These are phyloP conservation scores for Pachliopta kotzebuea DNA, from an alignment of 2,888 invertebrate species.

Conservation along the genomic window DNA sequence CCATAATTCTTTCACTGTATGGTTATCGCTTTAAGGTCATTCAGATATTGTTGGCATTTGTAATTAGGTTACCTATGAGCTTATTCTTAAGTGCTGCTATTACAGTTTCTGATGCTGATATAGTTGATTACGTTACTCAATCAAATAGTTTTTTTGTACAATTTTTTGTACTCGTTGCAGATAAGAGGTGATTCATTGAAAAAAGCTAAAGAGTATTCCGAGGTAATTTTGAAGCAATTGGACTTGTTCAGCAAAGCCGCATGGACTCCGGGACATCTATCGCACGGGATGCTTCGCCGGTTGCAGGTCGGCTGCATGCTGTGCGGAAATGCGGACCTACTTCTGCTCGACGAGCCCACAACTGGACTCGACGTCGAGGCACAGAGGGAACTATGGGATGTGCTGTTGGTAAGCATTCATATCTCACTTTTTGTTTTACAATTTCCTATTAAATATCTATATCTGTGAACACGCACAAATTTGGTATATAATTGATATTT, in stretches of 20 bases:
- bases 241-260: conserved; percentile 76
- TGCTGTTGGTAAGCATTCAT: conserved; percentile 18
- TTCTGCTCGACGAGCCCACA: conserved; percentile 88
- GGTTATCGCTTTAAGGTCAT: too few species aligned
- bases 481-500: conserved; percentile 5
- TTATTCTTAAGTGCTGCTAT: too few species aligned
- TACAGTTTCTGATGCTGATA: too few species aligned
- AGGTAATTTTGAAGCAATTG: conserved; percentile 25
- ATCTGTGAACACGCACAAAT: too few species aligned
- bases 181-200: conserved; percentile 10
- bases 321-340: conserved; percentile 83
- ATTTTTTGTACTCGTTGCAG: neutral
- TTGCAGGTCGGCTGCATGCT: conserved; percentile 90
- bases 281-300: conserved; percentile 92
- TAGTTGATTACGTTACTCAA: too few species aligned
- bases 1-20: too few species aligned
- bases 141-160: neutral
- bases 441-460: too few species aligned
- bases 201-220: conserved; percentile 7
- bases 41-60: too few species aligned
- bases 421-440: too few species aligned
- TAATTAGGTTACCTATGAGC: too few species aligned
- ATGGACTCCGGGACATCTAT: conserved; percentile 81
- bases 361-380: conserved; percentile 93
- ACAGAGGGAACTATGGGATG: conserved; percentile 88